A percentile compares a stretch with the other conserved stretches of the same genome.
Conservation (phyloP, 1,140 invertebrate genomes). For the Drosophila varians region DNA sequence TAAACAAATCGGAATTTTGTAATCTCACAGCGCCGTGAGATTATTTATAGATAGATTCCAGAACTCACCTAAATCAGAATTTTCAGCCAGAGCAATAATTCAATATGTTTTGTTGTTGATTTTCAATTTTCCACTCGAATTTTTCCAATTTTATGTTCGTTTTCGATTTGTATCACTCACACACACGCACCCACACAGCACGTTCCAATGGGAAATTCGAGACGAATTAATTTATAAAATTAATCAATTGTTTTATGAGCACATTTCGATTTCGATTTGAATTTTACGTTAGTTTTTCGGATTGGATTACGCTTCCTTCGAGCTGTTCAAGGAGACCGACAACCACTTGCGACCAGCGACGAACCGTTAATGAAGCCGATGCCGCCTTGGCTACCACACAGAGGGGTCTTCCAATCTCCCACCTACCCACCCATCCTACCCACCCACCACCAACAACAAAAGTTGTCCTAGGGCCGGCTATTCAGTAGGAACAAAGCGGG, state of each 20-base stretch:
- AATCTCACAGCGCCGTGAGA: conserved; percentile 30
- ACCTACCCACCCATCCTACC: no score
- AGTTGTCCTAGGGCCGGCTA: conserved; percentile 44
- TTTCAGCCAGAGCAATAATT: conserved; percentile 46
- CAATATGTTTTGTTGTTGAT: conserved; percentile 53
- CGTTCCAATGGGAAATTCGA: not conserved
- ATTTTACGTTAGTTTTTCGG: conserved; percentile 21
- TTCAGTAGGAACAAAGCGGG: not conserved
- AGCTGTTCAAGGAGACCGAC: conserved; percentile 21
- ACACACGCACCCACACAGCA: not conserved
- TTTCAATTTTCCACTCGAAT: conserved; percentile 19
- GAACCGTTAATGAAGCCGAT: conserved; percentile 69
- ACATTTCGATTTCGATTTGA: conserved; percentile 21
- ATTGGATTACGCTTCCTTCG: conserved; percentile 8
- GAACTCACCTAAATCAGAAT: conserved; percentile 68
- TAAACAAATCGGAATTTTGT: conserved; percentile 54
- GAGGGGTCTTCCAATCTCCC: conserved; percentile 9
- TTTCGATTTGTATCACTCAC: conserved; percentile 20
- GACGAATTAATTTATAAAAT: conserved; percentile 5
- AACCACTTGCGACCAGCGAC: conserved; percentile 70
- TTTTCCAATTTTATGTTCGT: conserved; percentile 37
- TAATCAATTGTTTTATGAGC: conserved; percentile 7
- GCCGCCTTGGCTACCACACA: conserved; percentile 43
- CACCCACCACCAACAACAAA: not conserved
- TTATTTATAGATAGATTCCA: conserved; percentile 63